These are phyloP conservation scores for Synanthedon vespiformis DNA, from an alignment of 2,888 invertebrate genomes.

Conservation along the genomic window DNA sequence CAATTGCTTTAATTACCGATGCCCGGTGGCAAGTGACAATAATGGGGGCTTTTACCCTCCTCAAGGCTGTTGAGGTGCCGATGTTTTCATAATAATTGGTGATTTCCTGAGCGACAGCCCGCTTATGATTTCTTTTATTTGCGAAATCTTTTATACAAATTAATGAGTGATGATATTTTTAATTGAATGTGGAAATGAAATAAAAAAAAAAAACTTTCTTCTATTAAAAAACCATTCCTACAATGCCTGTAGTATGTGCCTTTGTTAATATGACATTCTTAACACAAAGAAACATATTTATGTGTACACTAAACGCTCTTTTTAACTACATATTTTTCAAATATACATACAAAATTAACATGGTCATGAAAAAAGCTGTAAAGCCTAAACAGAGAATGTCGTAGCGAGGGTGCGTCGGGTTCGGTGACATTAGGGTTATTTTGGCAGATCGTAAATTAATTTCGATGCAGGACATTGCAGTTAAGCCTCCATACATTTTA, in stretches of 20 bases:
- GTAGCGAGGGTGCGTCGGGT: neutral
- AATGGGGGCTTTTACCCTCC: conserved; percentile 26
- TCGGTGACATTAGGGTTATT: conserved; percentile 49
- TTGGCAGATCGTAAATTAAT: conserved; percentile 65
- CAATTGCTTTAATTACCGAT: conserved; percentile 58
- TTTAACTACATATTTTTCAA: no score
- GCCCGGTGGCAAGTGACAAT: conserved; percentile 34
- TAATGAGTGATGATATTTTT: neutral
- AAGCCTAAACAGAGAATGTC: neutral
- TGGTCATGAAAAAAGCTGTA: neutral
- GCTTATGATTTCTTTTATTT: neutral
- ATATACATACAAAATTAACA: no score
- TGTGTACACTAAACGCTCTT: no score
- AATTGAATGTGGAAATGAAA: neutral
- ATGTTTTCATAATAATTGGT: conserved; percentile 1
- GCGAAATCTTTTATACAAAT: neutral
- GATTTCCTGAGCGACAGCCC: neutral
- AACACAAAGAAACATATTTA: no score
- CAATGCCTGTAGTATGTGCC: no score
- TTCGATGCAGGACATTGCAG: conserved; percentile 62
- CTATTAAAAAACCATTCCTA: no score
- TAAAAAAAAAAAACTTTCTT: neutral
- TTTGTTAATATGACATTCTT: no score
- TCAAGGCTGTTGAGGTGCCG: conserved; percentile 12
- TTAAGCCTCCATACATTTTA: conserved; percentile 70